Base-by-base conservation (phyloP, 2,797 vertebrate species). In the Crax fasciolata region DNA sequence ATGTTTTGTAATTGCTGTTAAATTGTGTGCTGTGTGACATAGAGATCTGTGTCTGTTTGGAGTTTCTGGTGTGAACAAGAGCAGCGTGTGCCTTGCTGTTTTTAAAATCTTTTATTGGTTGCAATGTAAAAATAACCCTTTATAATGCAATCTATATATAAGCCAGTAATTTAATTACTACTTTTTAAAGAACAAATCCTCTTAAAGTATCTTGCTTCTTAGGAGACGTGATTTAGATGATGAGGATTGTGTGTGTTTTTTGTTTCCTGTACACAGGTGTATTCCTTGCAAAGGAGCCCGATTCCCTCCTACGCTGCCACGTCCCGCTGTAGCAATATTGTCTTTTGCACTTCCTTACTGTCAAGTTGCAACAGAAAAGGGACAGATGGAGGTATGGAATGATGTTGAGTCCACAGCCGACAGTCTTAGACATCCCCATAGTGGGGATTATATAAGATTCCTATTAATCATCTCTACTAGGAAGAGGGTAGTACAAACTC, bases 231-330 rank as follows among this genome's bases (percentile, higher is more conserved):
- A 13, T 27, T 78, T 48, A 44, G 48, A 4, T 94, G 70, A 83
- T 76, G 44, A 85, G 44, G 28, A 23, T 5, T 51, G 16, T 39
- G 1, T 23, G 27, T 70, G 51, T 4, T 27, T 78, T 82, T 70
- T 93, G 14, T 79, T 87, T 95, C 86, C 90, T 66, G 28, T 70
- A 43, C 32, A 52, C 97, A 99, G 99, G 98, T 99, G 99, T 84
- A 99, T 99, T 87, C 99, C 99, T 2, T 99, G 99, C 88, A 99
- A 99, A 98, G 99, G 99, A 79, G 98, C 99, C 41, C 98, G 98
- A 6, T 99, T 99, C 82, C 99, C 99, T 25, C 98, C 99, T 32
- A 99, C 99, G 2, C 98, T 99, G 51, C 99, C 99, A 44, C 98
- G 99, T 25, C 99, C 99, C 9, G 99, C 99, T 1, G 98, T 99